Percentiles rank a stretch among this genome's conserved stretches.
phyloP scores from a whole-genome alignment of 2,113 vertebrate genomes.

The Psittacula cyanocephala region DNA sequence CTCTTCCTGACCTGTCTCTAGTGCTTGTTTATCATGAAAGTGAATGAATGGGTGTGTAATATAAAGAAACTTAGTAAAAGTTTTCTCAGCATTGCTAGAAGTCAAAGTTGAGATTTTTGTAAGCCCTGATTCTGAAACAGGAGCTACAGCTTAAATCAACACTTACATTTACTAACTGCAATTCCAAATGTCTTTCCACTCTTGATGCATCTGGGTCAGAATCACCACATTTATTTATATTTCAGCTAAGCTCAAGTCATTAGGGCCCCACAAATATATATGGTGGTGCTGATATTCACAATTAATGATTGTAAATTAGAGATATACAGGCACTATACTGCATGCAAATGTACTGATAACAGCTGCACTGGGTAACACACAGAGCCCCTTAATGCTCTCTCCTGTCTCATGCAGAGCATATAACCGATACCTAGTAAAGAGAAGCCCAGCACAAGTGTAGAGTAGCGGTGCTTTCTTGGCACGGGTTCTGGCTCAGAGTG shows the following conservation, averaged over 20 bases:
- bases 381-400: neutral
- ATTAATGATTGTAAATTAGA: neutral
- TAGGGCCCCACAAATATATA: neutral
- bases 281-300: neutral
- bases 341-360: neutral
- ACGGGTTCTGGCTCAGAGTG: neutral
- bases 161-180: neutral
- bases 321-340: neutral
- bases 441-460: rapidly evolving
- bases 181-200: neutral
- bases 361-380: neutral
- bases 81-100: neutral
- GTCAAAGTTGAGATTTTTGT: neutral
- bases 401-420: rapidly evolving
- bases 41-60: neutral
- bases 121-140: neutral
- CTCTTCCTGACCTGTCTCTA: neutral
- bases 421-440: neutral
- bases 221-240: neutral
- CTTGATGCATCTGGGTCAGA: neutral
- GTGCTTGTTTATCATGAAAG: neutral
- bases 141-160: neutral
- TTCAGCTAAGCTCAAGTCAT: neutral
- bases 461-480: neutral
- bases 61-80: neutral